Evolutionary conservation across 1,140 invertebrate species (phyloP).

Genomic region (Wiebesia pumilae): DNA sequence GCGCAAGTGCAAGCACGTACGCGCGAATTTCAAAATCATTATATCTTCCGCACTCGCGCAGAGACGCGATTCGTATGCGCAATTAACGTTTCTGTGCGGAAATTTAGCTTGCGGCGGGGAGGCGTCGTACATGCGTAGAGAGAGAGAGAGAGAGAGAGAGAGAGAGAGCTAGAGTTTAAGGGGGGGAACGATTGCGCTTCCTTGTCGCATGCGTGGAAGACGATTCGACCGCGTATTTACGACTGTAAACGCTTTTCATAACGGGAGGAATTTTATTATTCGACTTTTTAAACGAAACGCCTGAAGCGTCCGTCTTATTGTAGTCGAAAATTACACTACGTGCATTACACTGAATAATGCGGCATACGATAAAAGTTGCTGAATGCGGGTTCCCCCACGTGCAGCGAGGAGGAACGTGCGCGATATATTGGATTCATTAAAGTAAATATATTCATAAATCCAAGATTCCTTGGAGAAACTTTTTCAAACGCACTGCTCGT

Average conservation of each 20-base stretch:
- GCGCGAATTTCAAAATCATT: slow-evolving; percentile 32
- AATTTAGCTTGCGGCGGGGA: slow-evolving; percentile 49
- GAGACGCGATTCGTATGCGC: not conserved
- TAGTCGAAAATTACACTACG: slow-evolving; percentile 22
- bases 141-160: too few species aligned
- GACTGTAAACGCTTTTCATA: not conserved
- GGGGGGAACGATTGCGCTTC: slow-evolving; percentile 35
- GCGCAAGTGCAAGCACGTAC: too few species aligned
- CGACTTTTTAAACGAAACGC: not conserved
- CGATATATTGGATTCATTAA: slow-evolving; percentile 3
- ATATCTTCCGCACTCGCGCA: not conserved
- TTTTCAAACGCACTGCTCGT: not conserved
- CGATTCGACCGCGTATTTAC: slow-evolving; percentile 29
- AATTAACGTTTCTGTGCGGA: slow-evolving; percentile 45
- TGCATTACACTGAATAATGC: not conserved
- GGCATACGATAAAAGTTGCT: not conserved
- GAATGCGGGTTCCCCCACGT: not conserved
- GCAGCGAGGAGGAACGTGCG: not conserved
- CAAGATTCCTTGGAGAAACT: not conserved
- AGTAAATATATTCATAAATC: slow-evolving; percentile 15
- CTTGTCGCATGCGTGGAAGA: not conserved
- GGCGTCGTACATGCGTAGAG: not conserved
- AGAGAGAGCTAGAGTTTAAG: too few species aligned
- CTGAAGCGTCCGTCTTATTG: slow-evolving; percentile 13
- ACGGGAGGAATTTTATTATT: slow-evolving; percentile 43